Conservation (phyloP, 2,888 invertebrate species). For the Panzeria rudis region DNA sequence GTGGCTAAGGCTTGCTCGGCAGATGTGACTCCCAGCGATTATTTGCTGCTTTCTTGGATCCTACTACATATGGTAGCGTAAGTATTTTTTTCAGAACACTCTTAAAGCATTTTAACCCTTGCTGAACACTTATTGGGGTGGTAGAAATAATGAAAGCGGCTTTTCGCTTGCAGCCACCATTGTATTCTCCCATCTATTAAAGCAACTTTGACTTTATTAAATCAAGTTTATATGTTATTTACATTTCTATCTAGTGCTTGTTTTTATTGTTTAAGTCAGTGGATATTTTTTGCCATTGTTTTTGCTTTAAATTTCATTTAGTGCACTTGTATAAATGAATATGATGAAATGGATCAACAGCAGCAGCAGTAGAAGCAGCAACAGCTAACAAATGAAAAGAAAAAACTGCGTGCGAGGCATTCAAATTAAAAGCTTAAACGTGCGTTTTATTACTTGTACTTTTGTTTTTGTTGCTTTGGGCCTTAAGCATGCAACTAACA, state of each 20-base stretch:
- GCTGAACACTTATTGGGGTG: not conserved
- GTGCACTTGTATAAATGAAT: conserved; percentile 25
- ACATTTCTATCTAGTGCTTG: not conserved
- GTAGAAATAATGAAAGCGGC: not conserved
- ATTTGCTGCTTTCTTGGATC: too few species aligned
- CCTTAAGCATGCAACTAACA: conserved; percentile 3
- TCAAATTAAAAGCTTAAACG: conserved; percentile 77
- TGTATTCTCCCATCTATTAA: not conserved
- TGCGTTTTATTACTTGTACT: conserved; percentile 67
- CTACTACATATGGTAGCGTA: too few species aligned
- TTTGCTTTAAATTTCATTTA: conserved; percentile 32
- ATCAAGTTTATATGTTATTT: not conserved
- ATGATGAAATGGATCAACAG: conserved; percentile 45
- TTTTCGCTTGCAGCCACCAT: not conserved
- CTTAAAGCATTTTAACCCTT: too few species aligned
- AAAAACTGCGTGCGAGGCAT: conserved; percentile 76
- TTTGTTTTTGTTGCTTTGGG: conserved; percentile 38
- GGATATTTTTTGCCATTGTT: not conserved
- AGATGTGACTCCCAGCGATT: too few species aligned
- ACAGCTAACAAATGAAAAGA: conserved; percentile 14
- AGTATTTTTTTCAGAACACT: too few species aligned
- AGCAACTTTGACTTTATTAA: not conserved
- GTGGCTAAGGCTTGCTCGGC: too few species aligned
- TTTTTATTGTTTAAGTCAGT: not conserved
- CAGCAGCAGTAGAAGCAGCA: conserved; percentile 9